phyloP scores from a whole-genome alignment of 2,888 invertebrate species.

The Liposcelis brunnea region DNA sequence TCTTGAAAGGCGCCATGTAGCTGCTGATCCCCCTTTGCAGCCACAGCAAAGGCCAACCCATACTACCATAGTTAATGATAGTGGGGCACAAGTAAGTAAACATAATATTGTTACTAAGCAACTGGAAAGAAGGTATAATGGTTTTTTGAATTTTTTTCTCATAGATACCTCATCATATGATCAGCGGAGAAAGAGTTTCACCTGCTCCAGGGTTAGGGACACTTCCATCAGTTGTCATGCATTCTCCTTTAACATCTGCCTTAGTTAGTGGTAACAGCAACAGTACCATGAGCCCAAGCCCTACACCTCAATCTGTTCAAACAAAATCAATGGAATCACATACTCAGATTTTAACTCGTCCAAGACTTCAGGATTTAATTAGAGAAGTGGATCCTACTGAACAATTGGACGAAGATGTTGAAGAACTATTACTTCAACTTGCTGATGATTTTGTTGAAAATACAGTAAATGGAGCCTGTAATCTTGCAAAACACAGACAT shows the following conservation, averaged over 20 bases:
- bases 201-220: slow-evolving; percentile 2
- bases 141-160: no score
- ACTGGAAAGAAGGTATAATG: no score
- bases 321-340: not conserved
- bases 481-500: slow-evolving; percentile 83
- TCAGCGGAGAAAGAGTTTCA: not conserved
- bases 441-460: slow-evolving; percentile 95
- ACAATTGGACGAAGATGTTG: slow-evolving; percentile 93
- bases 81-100: no score
- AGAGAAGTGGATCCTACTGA: slow-evolving; percentile 89
- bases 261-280: no score
- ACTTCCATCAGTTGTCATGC: not conserved
- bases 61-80: no score
- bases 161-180: slow-evolving; percentile 3
- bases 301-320: not conserved
- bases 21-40: no score
- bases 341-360: slow-evolving; percentile 57
- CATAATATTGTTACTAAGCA: no score
- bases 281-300: slow-evolving; percentile 6
- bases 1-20: slow-evolving; percentile 2
- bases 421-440: slow-evolving; percentile 76
- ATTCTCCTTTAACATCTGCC: not conserved
- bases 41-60: no score
- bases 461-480: slow-evolving; percentile 70
- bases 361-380: slow-evolving; percentile 77